Evolutionary conservation across 1,140 invertebrate genomes (phyloP), one percentile per base, ranked within the genome.

Genomic region (Drosophila elegans): DNA sequence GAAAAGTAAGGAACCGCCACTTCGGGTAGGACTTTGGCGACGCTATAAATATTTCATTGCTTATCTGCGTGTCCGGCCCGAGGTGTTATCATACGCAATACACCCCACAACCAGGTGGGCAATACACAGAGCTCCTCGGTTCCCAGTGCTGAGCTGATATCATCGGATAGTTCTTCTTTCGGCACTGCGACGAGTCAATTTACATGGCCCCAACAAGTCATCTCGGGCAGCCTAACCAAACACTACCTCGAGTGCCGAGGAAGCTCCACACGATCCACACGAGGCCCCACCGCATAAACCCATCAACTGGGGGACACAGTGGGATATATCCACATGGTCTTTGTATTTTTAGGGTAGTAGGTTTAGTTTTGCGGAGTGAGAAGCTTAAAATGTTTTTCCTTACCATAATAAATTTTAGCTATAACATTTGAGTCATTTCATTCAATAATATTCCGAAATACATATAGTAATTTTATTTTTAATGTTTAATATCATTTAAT

Each of bases 21-120:
- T 71, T 73, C 61, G 64, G 55, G 25, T 67, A 77, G 60, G 67
- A 76, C 82, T 71, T 78, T 69, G 59, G 71, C 64, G 51, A 67
- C 32, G 49, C 53, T 77, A 84, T 88, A 83, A 77, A 89, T 88
- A 83, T 77, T 83, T 76, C 78, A 76, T 67, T 79, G 80, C 83
- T 88, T 88, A 88, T 88, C 83, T 73, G 67, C 10, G 51, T 69
- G 60, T 57, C 55, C 53, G 56, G 56, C 49, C 36, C 60, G 25
- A 46, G 51, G 34, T 57, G 77, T 78, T 81, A 86, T 88, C 83
- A 82, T 39, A 45, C 42, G 36, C 63, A 25, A 82, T 39, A 45
- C 42, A 41, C 63, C 32, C 46, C 61, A 63, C 44, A n/a, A 46
- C 73, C 73, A 76, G 73, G 61, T 76, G 73, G 72, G 42, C 4